These are phyloP conservation scores for Sorex araneus DNA, from an alignment of 2,113 vertebrate species.

Conservation along the genomic window DNA sequence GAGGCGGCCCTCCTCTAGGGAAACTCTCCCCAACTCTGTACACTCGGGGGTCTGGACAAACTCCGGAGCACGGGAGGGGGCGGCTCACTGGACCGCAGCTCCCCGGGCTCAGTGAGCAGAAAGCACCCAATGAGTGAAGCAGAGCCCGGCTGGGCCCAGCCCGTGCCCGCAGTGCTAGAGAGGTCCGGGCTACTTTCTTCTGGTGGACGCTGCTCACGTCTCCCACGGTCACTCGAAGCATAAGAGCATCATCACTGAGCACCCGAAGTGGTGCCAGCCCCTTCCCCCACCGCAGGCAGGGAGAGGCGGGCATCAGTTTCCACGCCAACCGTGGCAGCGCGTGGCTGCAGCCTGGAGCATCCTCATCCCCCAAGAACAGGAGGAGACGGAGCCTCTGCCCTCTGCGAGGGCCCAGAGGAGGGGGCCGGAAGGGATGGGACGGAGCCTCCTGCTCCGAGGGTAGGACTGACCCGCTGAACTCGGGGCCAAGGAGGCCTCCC, in stretches of 20 bases:
- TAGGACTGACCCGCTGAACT: conserved; percentile 86
- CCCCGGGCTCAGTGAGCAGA: too few relatives aligned
- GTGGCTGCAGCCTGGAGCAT: background rate
- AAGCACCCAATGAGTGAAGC: too few relatives aligned
- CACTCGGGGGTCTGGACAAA: background rate
- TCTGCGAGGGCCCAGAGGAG: background rate
- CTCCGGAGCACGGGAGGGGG: background rate
- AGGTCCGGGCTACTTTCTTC: too few relatives aligned
- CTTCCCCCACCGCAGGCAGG: background rate
- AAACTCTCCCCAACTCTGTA: background rate
- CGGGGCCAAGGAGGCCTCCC: conserved; percentile 74
- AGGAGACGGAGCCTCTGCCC: background rate
- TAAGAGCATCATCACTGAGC: background rate
- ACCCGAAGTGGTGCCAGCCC: background rate
- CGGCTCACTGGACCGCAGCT: background rate
- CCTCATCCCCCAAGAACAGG: background rate
- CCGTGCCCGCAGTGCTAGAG: too few relatives aligned
- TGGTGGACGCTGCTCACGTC: too few relatives aligned
- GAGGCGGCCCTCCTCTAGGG: background rate
- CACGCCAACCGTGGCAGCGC: background rate
- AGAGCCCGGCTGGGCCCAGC: too few relatives aligned
- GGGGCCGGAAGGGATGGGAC: conserved; percentile 68
- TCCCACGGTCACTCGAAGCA: too few relatives aligned
- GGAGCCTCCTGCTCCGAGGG: conserved; percentile 79
- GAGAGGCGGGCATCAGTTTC: background rate